Percentiles rank a stretch among this genome's conserved stretches.
Conservation (phyloP, 2,797 vertebrate genomes). For the Eulemur mongoz region DNA sequence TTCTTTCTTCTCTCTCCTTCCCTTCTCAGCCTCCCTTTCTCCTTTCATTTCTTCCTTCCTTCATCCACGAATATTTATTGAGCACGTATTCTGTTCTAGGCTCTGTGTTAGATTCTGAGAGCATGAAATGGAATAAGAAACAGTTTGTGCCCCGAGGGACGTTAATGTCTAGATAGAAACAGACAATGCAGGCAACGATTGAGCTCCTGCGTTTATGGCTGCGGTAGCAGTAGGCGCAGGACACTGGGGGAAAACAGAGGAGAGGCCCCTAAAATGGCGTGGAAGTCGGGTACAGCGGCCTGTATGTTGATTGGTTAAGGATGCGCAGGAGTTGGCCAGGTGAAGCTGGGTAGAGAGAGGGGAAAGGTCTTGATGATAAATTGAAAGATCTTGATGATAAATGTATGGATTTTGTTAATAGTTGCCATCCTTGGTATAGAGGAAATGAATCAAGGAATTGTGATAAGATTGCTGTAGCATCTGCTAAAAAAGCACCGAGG, state of each 20-base stretch:
- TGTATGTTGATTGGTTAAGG: background rate
- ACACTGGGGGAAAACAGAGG: background rate
- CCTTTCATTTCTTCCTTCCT: background rate
- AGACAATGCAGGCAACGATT: background rate
- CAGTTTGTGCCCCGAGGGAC: background rate
- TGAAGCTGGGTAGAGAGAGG: background rate
- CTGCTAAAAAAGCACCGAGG: background rate
- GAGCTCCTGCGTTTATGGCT: background rate
- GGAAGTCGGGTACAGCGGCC: background rate
- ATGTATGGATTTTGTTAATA: background rate
- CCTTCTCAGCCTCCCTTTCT: background rate
- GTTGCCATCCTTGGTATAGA: background rate
- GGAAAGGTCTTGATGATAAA: background rate
- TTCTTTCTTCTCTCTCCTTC: background rate
- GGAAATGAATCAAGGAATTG: background rate
- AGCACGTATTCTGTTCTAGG: background rate
- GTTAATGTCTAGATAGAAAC: background rate
- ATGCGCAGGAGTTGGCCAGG: background rate
- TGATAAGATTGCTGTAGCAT: background rate
- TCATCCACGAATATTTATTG: background rate
- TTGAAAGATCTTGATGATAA: background rate
- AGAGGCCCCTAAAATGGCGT: background rate
- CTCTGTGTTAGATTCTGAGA: background rate
- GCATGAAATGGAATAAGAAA: background rate
- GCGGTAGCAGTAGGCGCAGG: background rate